These are phyloP conservation scores for Lutraria rhynchaena DNA, from an alignment of 1,140 invertebrate species.

Conservation along the genomic window DNA sequence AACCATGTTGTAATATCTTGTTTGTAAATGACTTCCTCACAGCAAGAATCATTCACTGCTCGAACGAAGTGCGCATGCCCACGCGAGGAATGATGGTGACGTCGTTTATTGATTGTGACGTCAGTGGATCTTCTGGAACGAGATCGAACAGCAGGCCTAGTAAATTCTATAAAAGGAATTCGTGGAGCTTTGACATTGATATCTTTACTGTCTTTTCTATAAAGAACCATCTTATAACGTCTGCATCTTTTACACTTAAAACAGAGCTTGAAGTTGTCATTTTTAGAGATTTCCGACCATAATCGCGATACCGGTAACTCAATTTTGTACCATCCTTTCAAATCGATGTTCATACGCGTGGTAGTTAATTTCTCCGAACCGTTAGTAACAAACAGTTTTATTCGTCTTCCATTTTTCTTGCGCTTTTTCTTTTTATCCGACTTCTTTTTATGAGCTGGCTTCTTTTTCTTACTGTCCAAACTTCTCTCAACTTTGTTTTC, in stretches of 20 bases:
- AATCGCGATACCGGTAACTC: constrained; percentile 20
- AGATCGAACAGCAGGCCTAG: background rate
- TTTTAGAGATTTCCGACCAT: background rate
- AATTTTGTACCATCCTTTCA: constrained; percentile 31
- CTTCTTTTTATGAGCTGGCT: background rate
- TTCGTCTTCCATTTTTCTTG: constrained; percentile 24
- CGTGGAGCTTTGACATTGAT: background rate
- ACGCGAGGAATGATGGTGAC: constrained; percentile 5
- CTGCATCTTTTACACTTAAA: constrained; percentile 33
- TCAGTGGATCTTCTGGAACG: constrained; percentile 24
- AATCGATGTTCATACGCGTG: background rate
- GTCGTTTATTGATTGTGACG: constrained; percentile 22
- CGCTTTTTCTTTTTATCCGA: background rate
- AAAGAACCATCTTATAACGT: constrained; percentile 5
- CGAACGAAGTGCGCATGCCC: background rate
- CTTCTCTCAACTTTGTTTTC: background rate
- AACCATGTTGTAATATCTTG: constrained; percentile 15
- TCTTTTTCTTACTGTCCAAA: background rate
- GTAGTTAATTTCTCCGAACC: background rate
- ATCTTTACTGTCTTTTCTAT: background rate
- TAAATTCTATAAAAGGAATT: constrained; percentile 31
- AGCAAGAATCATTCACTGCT: background rate
- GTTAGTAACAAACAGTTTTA: constrained; percentile 12
- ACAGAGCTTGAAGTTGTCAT: constrained; percentile 19
- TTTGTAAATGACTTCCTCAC: constrained; percentile 1